Evolutionary conservation across 2,888 invertebrate genomes (phyloP).

Genomic region (Calliopum simillimum): DNA sequence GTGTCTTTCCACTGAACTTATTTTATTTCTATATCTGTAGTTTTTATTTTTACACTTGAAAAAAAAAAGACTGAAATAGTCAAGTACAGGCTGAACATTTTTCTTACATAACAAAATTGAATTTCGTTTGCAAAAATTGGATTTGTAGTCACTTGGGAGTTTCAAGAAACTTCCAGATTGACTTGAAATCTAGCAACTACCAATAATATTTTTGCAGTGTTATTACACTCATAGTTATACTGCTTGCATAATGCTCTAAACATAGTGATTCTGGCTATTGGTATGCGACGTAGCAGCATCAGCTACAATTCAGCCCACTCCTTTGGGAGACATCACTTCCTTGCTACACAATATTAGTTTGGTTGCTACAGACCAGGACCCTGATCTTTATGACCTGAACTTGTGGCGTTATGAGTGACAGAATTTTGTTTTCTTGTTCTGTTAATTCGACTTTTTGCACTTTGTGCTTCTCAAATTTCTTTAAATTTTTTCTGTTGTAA

Average conservation of each 20-base stretch:
- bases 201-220: no score
- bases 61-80: conserved; percentile 23
- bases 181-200: no score
- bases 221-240: no score
- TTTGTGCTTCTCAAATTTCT: background rate
- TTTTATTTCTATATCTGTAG: conserved; percentile 29
- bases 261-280: no score
- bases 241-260: no score
- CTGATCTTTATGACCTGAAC: conserved; percentile 12
- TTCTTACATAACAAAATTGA: no score
- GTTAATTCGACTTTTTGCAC: no score
- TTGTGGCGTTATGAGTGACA: conserved; percentile 22
- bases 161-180: no score
- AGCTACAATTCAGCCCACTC: background rate
- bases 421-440: background rate
- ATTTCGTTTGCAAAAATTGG: no score
- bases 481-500: background rate
- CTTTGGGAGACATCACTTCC: background rate
- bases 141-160: no score
- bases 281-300: no score
- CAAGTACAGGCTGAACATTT: conserved; percentile 23
- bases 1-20: background rate
- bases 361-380: background rate
- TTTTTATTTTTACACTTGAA: conserved; percentile 11
- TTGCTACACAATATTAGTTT: no score